These are phyloP conservation scores for Caenorhabditis sulstoni DNA, from an alignment of 2,888 invertebrate genomes.

Conservation along the genomic window DNA sequence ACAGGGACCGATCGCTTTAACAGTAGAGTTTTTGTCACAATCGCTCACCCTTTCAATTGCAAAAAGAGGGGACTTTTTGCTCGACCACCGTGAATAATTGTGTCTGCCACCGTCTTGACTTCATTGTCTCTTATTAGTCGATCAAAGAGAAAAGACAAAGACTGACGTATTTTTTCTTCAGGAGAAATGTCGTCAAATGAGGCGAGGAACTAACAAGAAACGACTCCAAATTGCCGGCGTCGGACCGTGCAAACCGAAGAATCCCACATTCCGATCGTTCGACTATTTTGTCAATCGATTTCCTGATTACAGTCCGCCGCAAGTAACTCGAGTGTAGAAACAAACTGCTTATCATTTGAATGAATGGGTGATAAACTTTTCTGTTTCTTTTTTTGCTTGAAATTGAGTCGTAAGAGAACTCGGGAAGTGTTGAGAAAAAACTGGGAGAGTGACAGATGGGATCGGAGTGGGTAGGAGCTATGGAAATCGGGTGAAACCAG, in stretches of 20 bases:
- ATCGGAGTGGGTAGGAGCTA: constrained; percentile 25
- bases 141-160: background rate
- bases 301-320: constrained; percentile 45
- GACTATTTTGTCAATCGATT: constrained; percentile 61
- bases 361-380: background rate
- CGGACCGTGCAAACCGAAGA: constrained; percentile 64
- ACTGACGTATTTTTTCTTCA: constrained; percentile 22
- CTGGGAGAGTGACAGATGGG: background rate
- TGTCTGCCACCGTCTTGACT: too few species aligned
- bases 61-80: too few species aligned
- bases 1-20: too few species aligned
- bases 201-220: constrained; percentile 55
- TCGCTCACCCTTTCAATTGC: background rate
- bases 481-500: constrained; percentile 30
- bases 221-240: constrained; percentile 60
- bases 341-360: constrained; percentile 6
- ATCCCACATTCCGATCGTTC: constrained; percentile 58
- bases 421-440: background rate
- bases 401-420: too few species aligned
- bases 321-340: constrained; percentile 33
- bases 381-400: too few species aligned
- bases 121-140: background rate
- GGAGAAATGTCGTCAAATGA: constrained; percentile 61
- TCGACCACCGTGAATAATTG: too few species aligned
- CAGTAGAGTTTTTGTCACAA: too few species aligned